These are phyloP conservation scores for Caloenas nicobarica DNA, from an alignment of 2,113 vertebrate genomes.

Conservation along the genomic window DNA sequence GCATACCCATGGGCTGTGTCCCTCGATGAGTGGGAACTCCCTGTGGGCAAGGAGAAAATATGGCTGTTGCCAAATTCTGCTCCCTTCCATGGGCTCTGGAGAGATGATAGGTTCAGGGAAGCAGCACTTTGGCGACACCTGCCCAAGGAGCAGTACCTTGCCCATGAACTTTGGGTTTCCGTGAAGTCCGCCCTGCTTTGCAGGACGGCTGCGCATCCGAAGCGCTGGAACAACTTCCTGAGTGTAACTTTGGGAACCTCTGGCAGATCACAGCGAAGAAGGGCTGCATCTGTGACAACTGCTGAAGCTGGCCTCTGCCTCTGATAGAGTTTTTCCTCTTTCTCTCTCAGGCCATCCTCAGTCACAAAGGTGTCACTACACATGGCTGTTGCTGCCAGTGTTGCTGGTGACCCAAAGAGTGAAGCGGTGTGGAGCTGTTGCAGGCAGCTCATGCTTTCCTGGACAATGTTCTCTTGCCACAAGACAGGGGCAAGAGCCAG, in stretches of 20 bases:
- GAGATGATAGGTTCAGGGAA: not conserved
- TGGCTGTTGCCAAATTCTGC: not conserved
- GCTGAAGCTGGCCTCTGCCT: not conserved
- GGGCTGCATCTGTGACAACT: not conserved
- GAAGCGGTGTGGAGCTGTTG: not conserved
- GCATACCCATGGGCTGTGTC: not conserved
- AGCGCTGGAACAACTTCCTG: not conserved
- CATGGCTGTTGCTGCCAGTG: not conserved
- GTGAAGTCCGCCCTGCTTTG: not conserved
- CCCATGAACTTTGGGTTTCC: fast-evolving
- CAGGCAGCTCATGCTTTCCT: fast-evolving
- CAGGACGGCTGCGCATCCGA: not conserved
- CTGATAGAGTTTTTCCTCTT: not conserved
- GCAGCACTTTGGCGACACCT: not conserved
- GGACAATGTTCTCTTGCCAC: not conserved
- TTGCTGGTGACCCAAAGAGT: not conserved
- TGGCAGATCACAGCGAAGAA: not conserved
- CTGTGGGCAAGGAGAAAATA: not conserved
- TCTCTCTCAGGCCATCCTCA: not conserved
- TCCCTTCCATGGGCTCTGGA: not conserved
- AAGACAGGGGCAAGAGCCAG: not conserved
- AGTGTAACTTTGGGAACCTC: not conserved
- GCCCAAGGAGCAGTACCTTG: not conserved
- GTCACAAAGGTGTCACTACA: fast-evolving
- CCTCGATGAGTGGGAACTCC: not conserved